Base-by-base conservation (phyloP, 2,888 invertebrate genomes). In the Drosophila recens region DNA sequence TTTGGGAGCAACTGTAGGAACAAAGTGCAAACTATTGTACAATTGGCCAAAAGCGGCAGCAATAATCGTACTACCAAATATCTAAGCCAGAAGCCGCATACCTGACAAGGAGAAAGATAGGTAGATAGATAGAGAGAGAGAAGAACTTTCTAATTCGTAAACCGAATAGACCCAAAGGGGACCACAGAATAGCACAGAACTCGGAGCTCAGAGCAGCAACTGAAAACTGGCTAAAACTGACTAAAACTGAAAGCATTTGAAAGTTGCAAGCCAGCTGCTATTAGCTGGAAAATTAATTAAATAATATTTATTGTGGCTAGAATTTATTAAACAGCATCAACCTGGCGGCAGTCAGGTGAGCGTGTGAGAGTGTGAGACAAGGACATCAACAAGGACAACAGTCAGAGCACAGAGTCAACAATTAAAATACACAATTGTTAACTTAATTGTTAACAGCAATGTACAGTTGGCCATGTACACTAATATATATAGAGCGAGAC, bases 391-490 rank as follows among this genome's bases (percentile, higher is more conserved):
- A 30, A 30, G 30, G 30, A 52, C 49, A 23, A 4, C 23, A 57
- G 15, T 43, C 45, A 36, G 36, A 15, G 15, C 42, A 30, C 38
- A 59, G 42, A 53, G 46, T 33, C 62, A 67, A 66, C 72, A 79
- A 79, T 80, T 75, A 80, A 86, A 74, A 72, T 67, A 68, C 63
- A 73, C 72, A 85, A 78, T 71, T 87, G 74, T 87, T 87, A 81
- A 75, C 78, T 88, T 87, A 90, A 89, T 89, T 87, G 87, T 83
- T 86, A 86, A 80, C 75, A 81, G 69, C 74, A 66, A 34, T 49
- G 17, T 33, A n/a, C 11, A 42, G 36, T 38, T 45, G 46, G 42
- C 17, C 36, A 27, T 45, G 23, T 20, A 9, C 9, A 27, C 17
- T 20, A 13, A 13, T 34, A 45, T 34, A 45, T 42, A 30, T 33